These are phyloP conservation scores for Bradypus variegatus DNA, from an alignment of 2,797 vertebrate genomes.

Conservation along the genomic window DNA sequence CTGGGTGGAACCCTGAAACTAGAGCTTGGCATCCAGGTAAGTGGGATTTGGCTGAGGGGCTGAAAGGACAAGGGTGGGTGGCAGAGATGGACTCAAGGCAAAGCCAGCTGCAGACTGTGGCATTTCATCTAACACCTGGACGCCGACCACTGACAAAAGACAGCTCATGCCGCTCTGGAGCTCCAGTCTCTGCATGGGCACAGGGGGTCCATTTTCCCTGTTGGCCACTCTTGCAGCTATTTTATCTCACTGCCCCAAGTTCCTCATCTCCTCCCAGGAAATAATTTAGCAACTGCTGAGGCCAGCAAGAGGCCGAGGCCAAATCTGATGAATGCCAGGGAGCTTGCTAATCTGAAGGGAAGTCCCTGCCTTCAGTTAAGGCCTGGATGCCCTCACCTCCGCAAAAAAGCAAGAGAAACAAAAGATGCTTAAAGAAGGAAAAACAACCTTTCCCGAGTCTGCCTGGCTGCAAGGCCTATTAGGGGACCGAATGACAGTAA, in stretches of 20 bases:
- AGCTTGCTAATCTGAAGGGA: not conserved
- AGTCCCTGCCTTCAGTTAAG: not conserved
- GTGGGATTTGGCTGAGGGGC: not conserved
- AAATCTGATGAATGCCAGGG: not conserved
- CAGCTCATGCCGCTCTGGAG: not conserved
- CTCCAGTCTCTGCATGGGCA: not conserved
- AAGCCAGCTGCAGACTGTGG: not conserved
- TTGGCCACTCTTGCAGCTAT: not conserved
- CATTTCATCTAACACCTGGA: not conserved
- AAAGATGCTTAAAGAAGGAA: not conserved
- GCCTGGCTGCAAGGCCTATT: constrained; percentile 4
- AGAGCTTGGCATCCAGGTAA: not conserved
- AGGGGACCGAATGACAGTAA: constrained; percentile 33
- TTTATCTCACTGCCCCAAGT: not conserved
- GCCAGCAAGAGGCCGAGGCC: not conserved
- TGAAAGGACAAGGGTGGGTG: not conserved
- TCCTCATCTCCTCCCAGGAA: constrained; percentile 13
- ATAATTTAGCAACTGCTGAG: not conserved
- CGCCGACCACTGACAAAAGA: not conserved
- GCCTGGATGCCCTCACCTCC: not conserved
- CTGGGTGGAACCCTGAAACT: not conserved
- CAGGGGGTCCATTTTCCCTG: not conserved
- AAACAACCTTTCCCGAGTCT: constrained; percentile 32
- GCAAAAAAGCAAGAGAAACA: not conserved
- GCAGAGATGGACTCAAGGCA: not conserved